phyloP scores from a whole-genome alignment of 2,888 invertebrate species.

The Caenorhabditis auriculariae region DNA sequence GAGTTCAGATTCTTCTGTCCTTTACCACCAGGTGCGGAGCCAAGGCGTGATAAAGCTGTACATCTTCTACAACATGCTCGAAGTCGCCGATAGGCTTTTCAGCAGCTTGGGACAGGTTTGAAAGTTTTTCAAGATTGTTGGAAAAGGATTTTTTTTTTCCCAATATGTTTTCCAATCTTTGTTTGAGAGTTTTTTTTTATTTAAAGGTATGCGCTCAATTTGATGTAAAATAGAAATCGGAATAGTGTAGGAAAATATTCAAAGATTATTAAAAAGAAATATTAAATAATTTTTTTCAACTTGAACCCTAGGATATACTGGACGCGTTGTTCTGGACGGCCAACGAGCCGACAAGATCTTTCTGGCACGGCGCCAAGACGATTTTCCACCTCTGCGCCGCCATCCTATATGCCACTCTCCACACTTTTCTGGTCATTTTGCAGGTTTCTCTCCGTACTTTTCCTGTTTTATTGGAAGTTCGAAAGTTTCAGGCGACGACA shows the following conservation, averaged over 20 bases:
- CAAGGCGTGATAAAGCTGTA: slow-evolving; percentile 98
- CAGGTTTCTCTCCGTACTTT: slow-evolving; percentile 38
- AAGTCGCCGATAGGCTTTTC: slow-evolving; percentile 87
- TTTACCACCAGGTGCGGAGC: slow-evolving; percentile 68
- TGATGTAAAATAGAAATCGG: slow-evolving; percentile 12
- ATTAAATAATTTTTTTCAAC: too few relatives aligned
- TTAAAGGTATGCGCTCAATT: too few relatives aligned
- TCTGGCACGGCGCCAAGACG: slow-evolving; percentile 72
- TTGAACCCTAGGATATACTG: slow-evolving; percentile 92
- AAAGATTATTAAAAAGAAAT: background rate
- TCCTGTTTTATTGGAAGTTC: background rate
- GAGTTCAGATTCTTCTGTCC: slow-evolving; percentile 31
- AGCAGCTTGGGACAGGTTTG: slow-evolving; percentile 76
- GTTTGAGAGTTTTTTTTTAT: background rate
- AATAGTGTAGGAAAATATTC: background rate
- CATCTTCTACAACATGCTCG: slow-evolving; percentile 98
- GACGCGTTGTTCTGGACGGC: slow-evolving; percentile 98
- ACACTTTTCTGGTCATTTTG: slow-evolving; percentile 81
- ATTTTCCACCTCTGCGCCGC: slow-evolving; percentile 88
- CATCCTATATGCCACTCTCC: slow-evolving; percentile 74
- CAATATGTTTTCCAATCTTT: background rate
- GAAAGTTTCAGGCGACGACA: slow-evolving; percentile 84
- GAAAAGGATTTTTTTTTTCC: background rate
- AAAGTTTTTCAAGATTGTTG: background rate
- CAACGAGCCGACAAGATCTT: slow-evolving; percentile 77